These are phyloP conservation scores for Napeogenes sylphis DNA, from an alignment of 2,888 invertebrate species.

Conservation along the genomic window DNA sequence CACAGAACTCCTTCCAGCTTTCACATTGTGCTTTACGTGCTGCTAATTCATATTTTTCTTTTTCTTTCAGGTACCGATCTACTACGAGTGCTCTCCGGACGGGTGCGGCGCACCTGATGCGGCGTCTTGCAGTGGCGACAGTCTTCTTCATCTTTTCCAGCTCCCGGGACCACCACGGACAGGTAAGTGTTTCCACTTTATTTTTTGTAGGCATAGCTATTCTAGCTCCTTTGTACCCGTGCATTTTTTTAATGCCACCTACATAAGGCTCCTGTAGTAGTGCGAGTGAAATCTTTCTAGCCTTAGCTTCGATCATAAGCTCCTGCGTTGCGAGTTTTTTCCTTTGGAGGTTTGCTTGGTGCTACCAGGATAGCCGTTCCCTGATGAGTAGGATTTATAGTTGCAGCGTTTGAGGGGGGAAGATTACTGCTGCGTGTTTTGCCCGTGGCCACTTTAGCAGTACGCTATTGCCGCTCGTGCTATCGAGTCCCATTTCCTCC, in stretches of 20 bases:
- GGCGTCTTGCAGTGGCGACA: no score
- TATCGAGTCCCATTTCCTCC: slow-evolving; percentile 23
- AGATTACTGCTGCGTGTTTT: no score
- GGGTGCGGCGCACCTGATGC: neutral
- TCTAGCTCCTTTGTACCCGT: slow-evolving; percentile 8
- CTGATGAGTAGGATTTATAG: no score
- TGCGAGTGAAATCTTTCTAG: slow-evolving; percentile 8
- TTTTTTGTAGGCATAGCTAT: neutral
- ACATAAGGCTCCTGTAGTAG: slow-evolving; percentile 26
- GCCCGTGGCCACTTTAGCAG: no score
- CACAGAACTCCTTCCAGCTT: slow-evolving; percentile 31
- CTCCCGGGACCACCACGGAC: neutral
- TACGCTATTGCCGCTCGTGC: slow-evolving; percentile 10
- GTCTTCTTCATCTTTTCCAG: no score
- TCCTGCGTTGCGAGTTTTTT: slow-evolving; percentile 7
- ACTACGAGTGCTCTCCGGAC: slow-evolving; percentile 13
- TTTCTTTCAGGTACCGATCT: slow-evolving; percentile 19
- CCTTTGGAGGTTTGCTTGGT: slow-evolving; percentile 15
- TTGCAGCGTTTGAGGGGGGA: no score
- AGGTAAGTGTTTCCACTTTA: neutral
- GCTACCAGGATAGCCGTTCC: no score
- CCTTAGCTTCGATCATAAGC: slow-evolving; percentile 7
- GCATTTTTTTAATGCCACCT: neutral
- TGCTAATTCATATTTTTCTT: slow-evolving; percentile 13
- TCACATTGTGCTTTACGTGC: slow-evolving; percentile 14